Percentiles rank a stretch among this genome's conserved stretches.
phyloP scores from a whole-genome alignment of 2,113 vertebrate genomes.

The Fregata magnificens region DNA sequence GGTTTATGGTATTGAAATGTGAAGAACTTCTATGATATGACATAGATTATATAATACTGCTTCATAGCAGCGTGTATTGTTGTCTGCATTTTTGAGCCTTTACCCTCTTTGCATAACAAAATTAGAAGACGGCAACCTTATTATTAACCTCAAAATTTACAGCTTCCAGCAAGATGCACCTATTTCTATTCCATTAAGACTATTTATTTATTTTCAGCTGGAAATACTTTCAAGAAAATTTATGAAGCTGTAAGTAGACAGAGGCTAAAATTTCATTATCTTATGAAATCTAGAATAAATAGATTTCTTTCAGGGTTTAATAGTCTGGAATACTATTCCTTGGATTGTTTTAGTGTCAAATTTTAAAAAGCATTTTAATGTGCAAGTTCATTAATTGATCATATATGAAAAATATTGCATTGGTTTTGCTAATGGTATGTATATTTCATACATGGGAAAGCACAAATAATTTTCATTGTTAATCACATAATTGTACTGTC shows the following conservation, averaged over 20 bases:
- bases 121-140: neutral
- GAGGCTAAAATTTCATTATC: neutral
- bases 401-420: neutral
- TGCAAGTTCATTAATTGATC: neutral
- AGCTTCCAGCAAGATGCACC: neutral
- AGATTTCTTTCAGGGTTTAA: neutral
- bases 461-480: constrained; percentile 43
- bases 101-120: neutral
- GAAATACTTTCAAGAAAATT: neutral
- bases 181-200: neutral
- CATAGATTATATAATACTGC: neutral
- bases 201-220: neutral
- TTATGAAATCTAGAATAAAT: neutral
- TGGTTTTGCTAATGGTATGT: neutral
- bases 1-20: neutral
- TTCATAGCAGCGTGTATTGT: neutral
- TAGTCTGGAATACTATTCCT: neutral
- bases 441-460: constrained; percentile 17
- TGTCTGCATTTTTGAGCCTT: neutral
- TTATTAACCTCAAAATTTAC: neutral
- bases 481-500: constrained; percentile 33
- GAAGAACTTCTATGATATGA: neutral
- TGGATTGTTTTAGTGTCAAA: neutral
- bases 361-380: neutral
- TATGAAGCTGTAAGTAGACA: neutral